phyloP scores from a whole-genome alignment of 2,797 vertebrate species.

The Tachyglossus aculeatus region DNA sequence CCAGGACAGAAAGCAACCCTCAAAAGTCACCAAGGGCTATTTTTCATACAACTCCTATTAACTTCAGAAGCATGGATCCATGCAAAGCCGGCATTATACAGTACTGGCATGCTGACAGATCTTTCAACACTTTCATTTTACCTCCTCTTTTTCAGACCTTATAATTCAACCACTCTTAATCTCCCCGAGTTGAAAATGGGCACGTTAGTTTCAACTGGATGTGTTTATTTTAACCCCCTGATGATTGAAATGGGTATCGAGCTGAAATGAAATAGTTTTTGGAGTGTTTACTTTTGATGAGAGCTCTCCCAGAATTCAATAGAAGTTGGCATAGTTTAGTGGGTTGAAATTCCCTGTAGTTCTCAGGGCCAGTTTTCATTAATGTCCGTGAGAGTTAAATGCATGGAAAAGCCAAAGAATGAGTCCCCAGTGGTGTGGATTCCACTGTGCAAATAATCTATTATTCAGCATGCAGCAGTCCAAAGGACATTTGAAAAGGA shows the following conservation, averaged over 20 bases:
- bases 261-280: conserved; percentile 14
- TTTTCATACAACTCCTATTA: no score
- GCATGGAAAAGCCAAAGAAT: not conserved
- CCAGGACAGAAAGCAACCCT: no score
- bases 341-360: not conserved
- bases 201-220: not conserved
- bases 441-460: not conserved
- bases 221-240: not conserved
- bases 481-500: conserved; percentile 11
- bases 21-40: no score
- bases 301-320: not conserved
- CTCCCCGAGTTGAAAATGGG: not conserved
- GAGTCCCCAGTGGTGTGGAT: not conserved
- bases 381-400: not conserved
- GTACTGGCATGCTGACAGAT: not conserved
- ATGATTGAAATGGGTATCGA: not conserved
- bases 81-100: not conserved
- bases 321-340: not conserved
- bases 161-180: not conserved
- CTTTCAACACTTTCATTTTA: accelerated
- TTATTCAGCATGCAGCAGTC: conserved; percentile 7
- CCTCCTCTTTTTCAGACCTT: not conserved
- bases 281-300: not conserved
- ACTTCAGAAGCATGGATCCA: no score
- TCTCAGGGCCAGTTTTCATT: not conserved